phyloP scores from a whole-genome alignment of 1,140 invertebrate genomes.

The Lasaia peninsularis region DNA sequence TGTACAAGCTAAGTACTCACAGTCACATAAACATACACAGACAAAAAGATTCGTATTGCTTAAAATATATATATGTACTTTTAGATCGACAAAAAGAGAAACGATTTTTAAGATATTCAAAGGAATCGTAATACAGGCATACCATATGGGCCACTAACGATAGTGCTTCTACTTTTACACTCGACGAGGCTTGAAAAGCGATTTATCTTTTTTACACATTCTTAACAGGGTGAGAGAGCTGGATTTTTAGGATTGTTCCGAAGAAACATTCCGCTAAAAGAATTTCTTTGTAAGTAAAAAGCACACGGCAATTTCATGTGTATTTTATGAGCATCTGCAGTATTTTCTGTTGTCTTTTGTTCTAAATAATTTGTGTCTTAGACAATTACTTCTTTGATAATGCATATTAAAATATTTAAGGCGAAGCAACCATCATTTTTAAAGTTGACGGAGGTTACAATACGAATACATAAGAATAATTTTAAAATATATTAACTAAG shows the following conservation, averaged over 20 bases:
- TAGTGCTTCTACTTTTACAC: slow-evolving; percentile 11
- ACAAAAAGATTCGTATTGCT: no score
- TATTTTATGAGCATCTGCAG: background rate
- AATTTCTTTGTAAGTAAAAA: slow-evolving; percentile 7
- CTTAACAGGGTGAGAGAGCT: background rate
- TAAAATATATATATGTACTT: no score
- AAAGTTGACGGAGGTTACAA: no score
- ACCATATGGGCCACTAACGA: slow-evolving; percentile 13
- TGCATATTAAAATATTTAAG: no score
- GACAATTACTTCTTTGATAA: no score
- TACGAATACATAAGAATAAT: no score
- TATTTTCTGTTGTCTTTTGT: background rate
- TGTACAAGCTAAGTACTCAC: no score
- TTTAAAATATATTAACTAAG: no score
- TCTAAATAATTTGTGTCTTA: no score
- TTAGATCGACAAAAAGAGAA: background rate
- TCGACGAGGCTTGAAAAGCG: slow-evolving; percentile 3
- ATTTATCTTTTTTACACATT: slow-evolving; percentile 16
- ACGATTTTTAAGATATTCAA: slow-evolving; percentile 3
- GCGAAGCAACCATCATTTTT: no score
- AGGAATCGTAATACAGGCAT: slow-evolving; percentile 10
- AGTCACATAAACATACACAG: no score
- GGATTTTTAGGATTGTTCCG: slow-evolving; percentile 13
- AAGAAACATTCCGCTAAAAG: slow-evolving; percentile 13
- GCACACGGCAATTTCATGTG: background rate